These are phyloP conservation scores for Lethrus apterus DNA, from an alignment of 1,140 invertebrate species.

Conservation along the genomic window DNA sequence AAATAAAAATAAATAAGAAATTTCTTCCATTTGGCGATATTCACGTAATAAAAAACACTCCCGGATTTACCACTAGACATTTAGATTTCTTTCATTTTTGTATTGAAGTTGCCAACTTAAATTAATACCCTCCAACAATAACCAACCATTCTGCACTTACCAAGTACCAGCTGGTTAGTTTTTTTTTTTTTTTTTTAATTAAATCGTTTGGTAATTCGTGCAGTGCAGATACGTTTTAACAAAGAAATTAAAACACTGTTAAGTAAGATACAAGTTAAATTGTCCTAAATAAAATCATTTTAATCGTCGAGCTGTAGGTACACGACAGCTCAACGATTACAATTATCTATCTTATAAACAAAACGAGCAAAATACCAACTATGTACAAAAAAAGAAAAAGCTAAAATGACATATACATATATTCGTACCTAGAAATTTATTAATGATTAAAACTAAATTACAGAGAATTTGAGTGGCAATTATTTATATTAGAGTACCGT, in stretches of 20 bases:
- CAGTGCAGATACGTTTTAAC: not conserved
- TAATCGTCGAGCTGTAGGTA: not conserved
- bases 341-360: no score
- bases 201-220: not conserved
- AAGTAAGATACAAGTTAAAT: not conserved
- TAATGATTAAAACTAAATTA: slow-evolving; percentile 24
- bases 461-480: slow-evolving; percentile 29
- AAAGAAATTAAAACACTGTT: not conserved
- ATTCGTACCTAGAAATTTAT: slow-evolving; percentile 32
- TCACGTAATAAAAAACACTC: not conserved
- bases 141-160: not conserved
- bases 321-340: no score
- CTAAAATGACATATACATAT: slow-evolving; percentile 32
- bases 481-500: slow-evolving; percentile 25
- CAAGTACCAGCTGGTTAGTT: no score
- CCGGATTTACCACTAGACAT: not conserved
- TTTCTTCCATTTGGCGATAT: not conserved
- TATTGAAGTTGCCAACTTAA: not conserved
- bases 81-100: not conserved
- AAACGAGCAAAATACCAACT: slow-evolving; percentile 1
- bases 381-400: slow-evolving; percentile 24
- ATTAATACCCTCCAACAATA: not conserved
- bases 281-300: slow-evolving; percentile 24
- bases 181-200: not conserved
- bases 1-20: slow-evolving; percentile 7